Base-by-base conservation (phyloP, 1,140 invertebrate species). In the Drosophila ohnishii region DNA sequence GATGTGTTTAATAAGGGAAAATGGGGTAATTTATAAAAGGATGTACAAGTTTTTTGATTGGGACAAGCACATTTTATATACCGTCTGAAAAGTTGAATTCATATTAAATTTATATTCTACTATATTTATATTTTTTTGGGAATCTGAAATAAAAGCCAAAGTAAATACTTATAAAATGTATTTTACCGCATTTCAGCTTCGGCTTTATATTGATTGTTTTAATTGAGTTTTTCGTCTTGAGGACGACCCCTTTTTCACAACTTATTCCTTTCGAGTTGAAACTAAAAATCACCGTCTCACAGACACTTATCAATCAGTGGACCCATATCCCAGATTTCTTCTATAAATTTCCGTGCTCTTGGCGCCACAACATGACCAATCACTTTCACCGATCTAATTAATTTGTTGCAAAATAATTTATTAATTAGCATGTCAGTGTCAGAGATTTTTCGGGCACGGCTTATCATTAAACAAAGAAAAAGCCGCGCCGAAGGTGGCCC, bases 351-450 rank as follows among this genome's bases (percentile, higher is more conserved):
- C 22, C 11, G 11, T 4, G 16, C 39, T 19, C 22, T 30, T 72
- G 25, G 14, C 51, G 53, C 51, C 69, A 14, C 65, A 77, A 69
- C 53, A 77, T 77, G 74, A 77, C 75, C 75, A 70, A 67, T 60
- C 75, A 69, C 51, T 77, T 76, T 61, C 56, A 35, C 37, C 44
- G 40, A 87, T 76, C 60, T 86, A 83, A 86, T 86, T 88, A 87
- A 83, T 83, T 77, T 77, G 84, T 80, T 80, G 72, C 79, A 77
- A 83, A 78, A 87, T 76, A 86, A 86, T 86, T 83, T 88, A 86
- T 86, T 86, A 87, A 86, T 86, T 86, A 87, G 79, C 66, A 69
- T 77, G 62, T 83, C 79, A 86, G 64, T 76, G 72, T 57, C 79
- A 76, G 72, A 73, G 66, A 79, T 75, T 71, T 55, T 75, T 65